Percentiles rank a stretch among this genome's conserved stretches.
These are phyloP conservation scores for Sebastes taczanowskii DNA, from an alignment of 2,797 vertebrate species.

Conservation along the genomic window DNA sequence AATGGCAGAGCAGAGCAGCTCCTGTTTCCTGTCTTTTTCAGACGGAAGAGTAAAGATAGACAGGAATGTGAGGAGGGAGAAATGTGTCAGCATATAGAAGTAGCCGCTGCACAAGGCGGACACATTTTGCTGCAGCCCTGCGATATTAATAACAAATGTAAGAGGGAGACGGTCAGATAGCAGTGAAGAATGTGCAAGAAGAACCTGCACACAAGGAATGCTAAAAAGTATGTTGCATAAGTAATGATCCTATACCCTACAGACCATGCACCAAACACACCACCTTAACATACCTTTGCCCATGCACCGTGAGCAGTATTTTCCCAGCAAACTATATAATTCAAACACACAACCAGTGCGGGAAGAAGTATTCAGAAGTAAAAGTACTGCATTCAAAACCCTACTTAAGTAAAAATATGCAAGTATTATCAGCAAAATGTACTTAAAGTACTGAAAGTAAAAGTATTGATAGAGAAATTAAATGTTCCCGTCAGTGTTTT, in stretches of 20 bases:
- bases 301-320: not conserved
- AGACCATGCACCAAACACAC: not conserved
- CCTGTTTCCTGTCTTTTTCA: conserved; percentile 10
- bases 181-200: not conserved
- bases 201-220: not conserved
- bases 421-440: no score
- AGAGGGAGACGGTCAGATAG: not conserved
- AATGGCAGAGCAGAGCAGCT: not conserved
- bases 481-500: no score
- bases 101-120: not conserved
- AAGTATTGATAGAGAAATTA: no score
- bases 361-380: no score
- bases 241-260: not conserved
- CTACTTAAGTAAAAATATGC: no score
- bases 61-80: conserved; percentile 7
- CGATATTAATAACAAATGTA: not conserved
- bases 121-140: not conserved
- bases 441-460: no score
- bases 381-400: no score
- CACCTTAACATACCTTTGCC: not conserved
- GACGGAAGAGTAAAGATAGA: conserved; percentile 27
- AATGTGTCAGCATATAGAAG: not conserved
- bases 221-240: not conserved
- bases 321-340: not conserved
- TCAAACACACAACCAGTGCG: not conserved